Evolutionary conservation across 1,140 invertebrate genomes (phyloP).

Genomic region (Drosophila arawakana): DNA sequence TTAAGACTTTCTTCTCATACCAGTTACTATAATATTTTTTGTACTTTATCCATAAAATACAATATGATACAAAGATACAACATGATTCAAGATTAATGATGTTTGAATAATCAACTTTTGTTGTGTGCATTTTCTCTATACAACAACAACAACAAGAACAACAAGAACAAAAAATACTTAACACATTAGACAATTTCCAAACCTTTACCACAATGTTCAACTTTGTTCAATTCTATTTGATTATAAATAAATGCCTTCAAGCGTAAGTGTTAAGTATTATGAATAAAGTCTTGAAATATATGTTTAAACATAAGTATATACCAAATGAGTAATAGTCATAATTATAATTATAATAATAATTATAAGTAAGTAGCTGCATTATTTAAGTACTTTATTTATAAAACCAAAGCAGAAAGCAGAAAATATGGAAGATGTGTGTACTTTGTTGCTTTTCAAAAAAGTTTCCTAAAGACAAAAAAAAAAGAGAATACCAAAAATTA

Average conservation of each 20-base stretch:
- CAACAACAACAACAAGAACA: too few species aligned
- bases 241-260: constrained; percentile 69
- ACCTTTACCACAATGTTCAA: constrained; percentile 41
- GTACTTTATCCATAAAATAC: constrained; percentile 6
- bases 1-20: constrained; percentile 61
- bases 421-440: constrained; percentile 36
- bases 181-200: constrained; percentile 31
- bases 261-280: constrained; percentile 77
- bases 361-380: constrained; percentile 17
- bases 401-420: not conserved
- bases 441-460: constrained; percentile 70
- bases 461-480: constrained; percentile 76
- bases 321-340: constrained; percentile 8
- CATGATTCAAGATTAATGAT: not conserved
- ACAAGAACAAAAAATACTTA: constrained; percentile 11
- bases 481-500: constrained; percentile 19
- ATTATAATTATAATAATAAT: not conserved
- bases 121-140: constrained; percentile 66
- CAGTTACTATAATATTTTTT: constrained; percentile 48
- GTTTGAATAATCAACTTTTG: constrained; percentile 42
- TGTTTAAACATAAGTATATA: constrained; percentile 64
- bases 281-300: constrained; percentile 65
- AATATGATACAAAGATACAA: constrained; percentile 2
- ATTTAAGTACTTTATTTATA: constrained; percentile 36
- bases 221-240: constrained; percentile 38